Evolutionary conservation across 2,888 invertebrate species (phyloP), one percentile per base, ranked within the genome.

Genomic region (Proisotoma minuta): DNA sequence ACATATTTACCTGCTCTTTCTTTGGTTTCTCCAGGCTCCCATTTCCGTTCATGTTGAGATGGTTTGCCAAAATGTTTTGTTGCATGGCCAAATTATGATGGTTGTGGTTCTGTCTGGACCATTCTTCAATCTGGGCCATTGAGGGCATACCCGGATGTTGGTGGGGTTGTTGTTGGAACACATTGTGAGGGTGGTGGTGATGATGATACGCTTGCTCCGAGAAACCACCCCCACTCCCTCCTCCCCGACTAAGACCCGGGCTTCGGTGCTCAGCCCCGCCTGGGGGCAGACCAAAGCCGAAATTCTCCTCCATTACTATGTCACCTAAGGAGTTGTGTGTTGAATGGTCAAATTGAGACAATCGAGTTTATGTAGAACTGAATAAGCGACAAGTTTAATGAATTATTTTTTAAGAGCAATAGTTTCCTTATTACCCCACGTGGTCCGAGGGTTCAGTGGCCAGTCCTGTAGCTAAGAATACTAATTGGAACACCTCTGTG

Each of bases 1-100:
- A n/a, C n/a, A n/a, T n/a, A n/a, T n/a, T n/a, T n/a, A n/a, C n/a
- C 72, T 90, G 90, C 78, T 95, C 94, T 80, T 93, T 92, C 64
- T 75, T 74, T 29, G 75, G 73, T 69, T 78, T 78, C 63, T 75
- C 72, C 18, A 59, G 50, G 22, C 53, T 43, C 18, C 51, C 60
- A 53, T 59, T 61, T 20, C 63, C 60, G 49, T 65, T 65, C 58
- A 65, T 68, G 23, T 52, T 65, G 52, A 65, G 56, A 62, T 68
- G 68, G 43, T 64, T 64, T 23, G 58, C 63, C 52, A 62, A 60
- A 57, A 69, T 65, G 43, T 69, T 66, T 40, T 70, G 69, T 40
- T 61, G 66, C 22, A 60, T 58, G 40, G 62, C 48, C 2, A 53
- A 60, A 60, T 63, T 52, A 34, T 68, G 64, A 20, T 63, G 60